A percentile compares a stretch with the other conserved stretches of the same genome.
Evolutionary conservation across 2,113 vertebrate genomes (phyloP).

Genomic region (Pteropus alecto): DNA sequence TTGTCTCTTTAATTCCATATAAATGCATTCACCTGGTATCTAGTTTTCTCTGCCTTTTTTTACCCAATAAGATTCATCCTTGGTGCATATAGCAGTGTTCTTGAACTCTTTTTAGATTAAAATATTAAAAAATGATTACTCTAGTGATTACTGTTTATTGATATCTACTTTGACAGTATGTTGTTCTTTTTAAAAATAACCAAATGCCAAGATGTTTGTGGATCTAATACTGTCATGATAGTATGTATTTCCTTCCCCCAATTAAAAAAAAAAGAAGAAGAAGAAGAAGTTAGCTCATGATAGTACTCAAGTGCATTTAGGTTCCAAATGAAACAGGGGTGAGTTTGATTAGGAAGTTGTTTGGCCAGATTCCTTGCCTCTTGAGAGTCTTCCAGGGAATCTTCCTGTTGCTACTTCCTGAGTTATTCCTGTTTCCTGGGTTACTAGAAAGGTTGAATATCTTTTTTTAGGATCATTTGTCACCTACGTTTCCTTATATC

Average conservation of each 20-base stretch:
- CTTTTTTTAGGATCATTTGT: neutral
- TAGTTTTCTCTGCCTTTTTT: neutral
- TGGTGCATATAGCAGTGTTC: neutral
- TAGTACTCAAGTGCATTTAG: neutral
- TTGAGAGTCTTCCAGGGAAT: neutral
- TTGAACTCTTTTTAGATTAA: conserved; percentile 5
- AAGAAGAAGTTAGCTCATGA: neutral
- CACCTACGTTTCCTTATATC: neutral
- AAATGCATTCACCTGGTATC: neutral
- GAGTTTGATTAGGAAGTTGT: neutral
- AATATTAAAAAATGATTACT: neutral
- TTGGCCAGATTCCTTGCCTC: neutral
- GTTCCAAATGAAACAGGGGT: neutral
- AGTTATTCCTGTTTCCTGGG: neutral
- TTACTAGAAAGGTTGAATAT: neutral
- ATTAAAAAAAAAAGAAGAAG: neutral
- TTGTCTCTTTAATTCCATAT: neutral
- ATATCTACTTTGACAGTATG: neutral
- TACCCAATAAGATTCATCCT: neutral
- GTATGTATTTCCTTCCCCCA: neutral
- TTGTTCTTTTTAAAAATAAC: neutral
- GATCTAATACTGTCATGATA: neutral
- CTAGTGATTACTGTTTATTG: neutral
- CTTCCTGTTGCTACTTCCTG: neutral
- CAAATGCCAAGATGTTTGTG: neutral